These are phyloP conservation scores for Lobophora halterata DNA, from an alignment of 2,888 invertebrate species.

Conservation along the genomic window DNA sequence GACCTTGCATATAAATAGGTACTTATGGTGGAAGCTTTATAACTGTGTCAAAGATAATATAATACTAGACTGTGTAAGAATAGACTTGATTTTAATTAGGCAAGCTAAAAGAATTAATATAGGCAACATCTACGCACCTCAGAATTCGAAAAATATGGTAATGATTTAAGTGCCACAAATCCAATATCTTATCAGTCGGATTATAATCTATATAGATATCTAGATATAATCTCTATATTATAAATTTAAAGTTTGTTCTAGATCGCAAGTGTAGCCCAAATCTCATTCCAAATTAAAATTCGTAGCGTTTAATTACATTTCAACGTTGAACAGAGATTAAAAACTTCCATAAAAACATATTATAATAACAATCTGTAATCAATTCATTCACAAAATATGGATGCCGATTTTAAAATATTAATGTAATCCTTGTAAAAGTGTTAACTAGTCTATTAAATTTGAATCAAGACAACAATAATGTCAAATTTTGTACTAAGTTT, in stretches of 20 bases:
- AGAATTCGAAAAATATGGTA: too few species aligned
- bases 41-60: background rate
- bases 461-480: slow-evolving; percentile 47
- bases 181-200: too few species aligned
- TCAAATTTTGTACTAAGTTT: slow-evolving; percentile 51
- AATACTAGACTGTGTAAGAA: too few species aligned
- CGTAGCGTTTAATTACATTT: slow-evolving; percentile 11
- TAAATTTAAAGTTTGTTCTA: too few species aligned
- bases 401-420: slow-evolving; percentile 22
- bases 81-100: too few species aligned
- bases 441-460: slow-evolving; percentile 42
- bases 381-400: slow-evolving; percentile 12
- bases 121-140: too few species aligned
- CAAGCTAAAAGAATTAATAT: too few species aligned
- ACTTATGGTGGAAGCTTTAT: slow-evolving; percentile 6
- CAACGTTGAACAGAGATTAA: slow-evolving; percentile 21
- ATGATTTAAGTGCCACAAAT: too few species aligned
- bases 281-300: slow-evolving; percentile 14
- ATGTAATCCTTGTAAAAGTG: slow-evolving; percentile 23
- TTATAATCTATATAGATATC: too few species aligned
- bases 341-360: slow-evolving; percentile 26
- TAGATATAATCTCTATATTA: too few species aligned
- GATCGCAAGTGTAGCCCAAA: slow-evolving; percentile 14
- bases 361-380: slow-evolving; percentile 19
- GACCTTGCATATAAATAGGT: slow-evolving; percentile 5